These are phyloP conservation scores for Melospiza melodia DNA, from an alignment of 2,113 vertebrate species.

Conservation along the genomic window DNA sequence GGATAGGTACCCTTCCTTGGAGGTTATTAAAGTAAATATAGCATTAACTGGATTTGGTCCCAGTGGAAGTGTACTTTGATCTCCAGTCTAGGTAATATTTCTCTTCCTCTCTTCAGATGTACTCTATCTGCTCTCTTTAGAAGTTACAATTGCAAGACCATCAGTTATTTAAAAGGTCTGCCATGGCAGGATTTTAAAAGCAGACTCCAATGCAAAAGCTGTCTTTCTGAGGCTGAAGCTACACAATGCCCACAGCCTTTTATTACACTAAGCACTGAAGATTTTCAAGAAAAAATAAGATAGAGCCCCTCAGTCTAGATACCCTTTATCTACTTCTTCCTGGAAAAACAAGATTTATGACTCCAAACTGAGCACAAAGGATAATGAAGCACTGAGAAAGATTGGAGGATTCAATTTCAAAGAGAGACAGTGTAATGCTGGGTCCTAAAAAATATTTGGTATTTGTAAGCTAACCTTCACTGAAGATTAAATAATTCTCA, in stretches of 20 bases:
- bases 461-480: neutral
- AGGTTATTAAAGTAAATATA: conserved; percentile 61
- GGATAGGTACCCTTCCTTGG: conserved; percentile 13
- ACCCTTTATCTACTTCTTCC: neutral
- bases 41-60: conserved; percentile 43
- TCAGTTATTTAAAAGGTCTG: conserved; percentile 37
- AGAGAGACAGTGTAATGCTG: neutral
- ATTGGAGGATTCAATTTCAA: neutral
- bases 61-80: conserved; percentile 43
- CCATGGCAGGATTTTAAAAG: neutral
- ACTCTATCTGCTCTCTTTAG: conserved; percentile 11
- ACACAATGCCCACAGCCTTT: neutral
- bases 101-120: conserved; percentile 33
- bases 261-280: neutral
- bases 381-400: neutral
- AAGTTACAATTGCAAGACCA: conserved; percentile 15
- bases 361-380: neutral
- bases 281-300: conserved; percentile 9
- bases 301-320: neutral
- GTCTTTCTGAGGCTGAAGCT: neutral
- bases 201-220: neutral
- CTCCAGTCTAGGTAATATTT: conserved; percentile 48
- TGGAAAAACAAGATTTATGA: neutral
- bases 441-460: neutral
- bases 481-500: neutral